Evolutionary conservation across 1,140 invertebrate species (phyloP).

Genomic region (Drosophila sucinea): DNA sequence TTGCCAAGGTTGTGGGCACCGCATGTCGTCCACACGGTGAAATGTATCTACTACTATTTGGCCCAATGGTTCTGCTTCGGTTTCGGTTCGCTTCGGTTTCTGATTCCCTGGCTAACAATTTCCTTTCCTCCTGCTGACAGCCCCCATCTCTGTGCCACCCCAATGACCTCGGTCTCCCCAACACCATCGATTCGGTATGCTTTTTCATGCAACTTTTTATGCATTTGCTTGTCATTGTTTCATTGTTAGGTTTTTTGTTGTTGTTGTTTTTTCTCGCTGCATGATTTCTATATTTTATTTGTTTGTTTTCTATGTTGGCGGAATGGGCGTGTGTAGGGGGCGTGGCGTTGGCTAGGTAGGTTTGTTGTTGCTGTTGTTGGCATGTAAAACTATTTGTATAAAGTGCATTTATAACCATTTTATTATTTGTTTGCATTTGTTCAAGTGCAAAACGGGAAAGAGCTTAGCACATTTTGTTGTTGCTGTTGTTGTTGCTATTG

Average conservation of each 20-base stretch:
- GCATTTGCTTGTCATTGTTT: constrained; percentile 47
- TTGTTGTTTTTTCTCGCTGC: constrained; percentile 43
- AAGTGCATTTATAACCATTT: constrained; percentile 67
- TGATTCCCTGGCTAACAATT: constrained; percentile 27
- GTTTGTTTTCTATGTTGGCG: constrained; percentile 43
- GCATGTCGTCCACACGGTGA: neutral
- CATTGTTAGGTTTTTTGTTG: constrained; percentile 22
- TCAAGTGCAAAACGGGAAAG: constrained; percentile 37
- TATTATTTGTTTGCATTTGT: constrained; percentile 64
- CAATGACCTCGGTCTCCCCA: neutral
- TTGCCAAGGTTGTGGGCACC: neutral
- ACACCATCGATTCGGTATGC: constrained; percentile 20
- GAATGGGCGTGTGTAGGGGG: constrained; percentile 21
- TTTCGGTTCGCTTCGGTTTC: neutral
- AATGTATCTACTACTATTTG: constrained; percentile 37
- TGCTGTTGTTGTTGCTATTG: constrained; percentile 29
- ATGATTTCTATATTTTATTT: constrained; percentile 63
- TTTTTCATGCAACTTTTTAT: constrained; percentile 69
- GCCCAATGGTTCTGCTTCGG: constrained; percentile 21
- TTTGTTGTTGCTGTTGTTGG: constrained; percentile 38
- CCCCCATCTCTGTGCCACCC: neutral
- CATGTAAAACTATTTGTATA: constrained; percentile 65
- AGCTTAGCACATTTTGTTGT: constrained; percentile 38
- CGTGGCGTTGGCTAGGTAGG: constrained; percentile 24
- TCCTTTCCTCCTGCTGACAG: neutral